Evolutionary conservation across 2,888 invertebrate genomes (phyloP).

Genomic region (Himalopsyche japonica): DNA sequence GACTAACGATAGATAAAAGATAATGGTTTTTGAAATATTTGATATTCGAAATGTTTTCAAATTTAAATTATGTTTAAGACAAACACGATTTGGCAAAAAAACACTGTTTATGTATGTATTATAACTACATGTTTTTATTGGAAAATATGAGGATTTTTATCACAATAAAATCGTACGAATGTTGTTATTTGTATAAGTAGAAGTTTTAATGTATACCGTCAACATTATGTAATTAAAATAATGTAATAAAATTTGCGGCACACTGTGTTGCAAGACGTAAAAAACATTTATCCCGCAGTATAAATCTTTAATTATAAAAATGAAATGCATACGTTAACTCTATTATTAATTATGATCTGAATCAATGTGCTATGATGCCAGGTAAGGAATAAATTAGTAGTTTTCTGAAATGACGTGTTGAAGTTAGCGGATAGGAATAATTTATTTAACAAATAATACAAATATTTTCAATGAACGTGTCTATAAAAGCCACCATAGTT

Average conservation of each 20-base stretch:
- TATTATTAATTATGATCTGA: background rate
- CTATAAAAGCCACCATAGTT: background rate
- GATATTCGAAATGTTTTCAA: too few species aligned
- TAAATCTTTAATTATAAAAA: background rate
- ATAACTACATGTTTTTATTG: too few species aligned
- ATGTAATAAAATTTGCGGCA: background rate
- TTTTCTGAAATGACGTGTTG: background rate
- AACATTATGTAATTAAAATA: too few species aligned
- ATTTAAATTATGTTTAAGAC: too few species aligned
- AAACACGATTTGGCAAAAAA: too few species aligned
- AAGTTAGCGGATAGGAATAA: background rate
- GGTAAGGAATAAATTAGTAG: background rate
- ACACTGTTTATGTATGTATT: too few species aligned
- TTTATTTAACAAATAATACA: background rate
- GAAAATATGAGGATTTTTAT: too few species aligned
- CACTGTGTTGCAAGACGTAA: background rate
- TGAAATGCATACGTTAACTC: background rate
- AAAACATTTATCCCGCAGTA: background rate
- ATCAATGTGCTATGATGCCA: background rate
- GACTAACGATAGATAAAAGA: too few species aligned
- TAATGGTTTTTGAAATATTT: too few species aligned
- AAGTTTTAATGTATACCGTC: too few species aligned
- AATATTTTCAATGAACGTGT: background rate
- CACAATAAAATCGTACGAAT: too few species aligned
- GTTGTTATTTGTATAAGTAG: too few species aligned